A percentile compares a stretch with the other conserved stretches of the same genome.
Conservation (phyloP, 1,140 invertebrate genomes). For the Hetaerina americana region DNA sequence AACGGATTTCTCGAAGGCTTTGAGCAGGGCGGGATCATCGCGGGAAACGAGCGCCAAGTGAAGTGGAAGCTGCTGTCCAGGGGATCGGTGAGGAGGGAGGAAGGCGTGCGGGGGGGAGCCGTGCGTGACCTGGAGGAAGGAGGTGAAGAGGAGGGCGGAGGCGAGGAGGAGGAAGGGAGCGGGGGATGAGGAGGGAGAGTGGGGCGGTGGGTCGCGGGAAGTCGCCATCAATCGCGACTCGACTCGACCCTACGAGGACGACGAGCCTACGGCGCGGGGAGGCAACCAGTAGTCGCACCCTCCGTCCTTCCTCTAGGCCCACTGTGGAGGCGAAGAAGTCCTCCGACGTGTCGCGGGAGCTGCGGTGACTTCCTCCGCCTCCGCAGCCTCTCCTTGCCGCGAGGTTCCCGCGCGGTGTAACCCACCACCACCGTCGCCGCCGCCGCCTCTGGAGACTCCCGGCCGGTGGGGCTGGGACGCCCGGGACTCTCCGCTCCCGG, state of each 20-base stretch:
- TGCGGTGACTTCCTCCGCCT: too few species aligned
- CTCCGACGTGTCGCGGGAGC: background rate
- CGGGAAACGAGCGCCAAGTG: background rate
- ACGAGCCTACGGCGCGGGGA: too few species aligned
- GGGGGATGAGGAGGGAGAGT: too few species aligned
- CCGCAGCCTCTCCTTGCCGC: background rate
- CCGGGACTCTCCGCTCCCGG: background rate
- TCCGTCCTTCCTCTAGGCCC: background rate
- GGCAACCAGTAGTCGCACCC: background rate
- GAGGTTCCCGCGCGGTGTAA: background rate
- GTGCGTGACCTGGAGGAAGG: background rate
- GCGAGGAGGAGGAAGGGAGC: background rate
- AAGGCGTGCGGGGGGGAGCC: background rate
- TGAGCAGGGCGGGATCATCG: background rate
- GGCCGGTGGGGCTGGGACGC: background rate
- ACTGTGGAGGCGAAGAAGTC: background rate
- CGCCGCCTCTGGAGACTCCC: too few species aligned
- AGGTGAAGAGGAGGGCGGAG: background rate
- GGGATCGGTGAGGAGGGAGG: too few species aligned
- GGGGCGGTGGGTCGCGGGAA: too few species aligned
- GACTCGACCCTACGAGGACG: too few species aligned
- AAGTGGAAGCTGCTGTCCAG: too few species aligned
- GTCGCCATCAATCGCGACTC: too few species aligned
- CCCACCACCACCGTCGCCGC: too few species aligned
- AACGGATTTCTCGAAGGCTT: background rate